phyloP scores from a whole-genome alignment of 1,140 invertebrate genomes.

The Drosophila lowei region DNA sequence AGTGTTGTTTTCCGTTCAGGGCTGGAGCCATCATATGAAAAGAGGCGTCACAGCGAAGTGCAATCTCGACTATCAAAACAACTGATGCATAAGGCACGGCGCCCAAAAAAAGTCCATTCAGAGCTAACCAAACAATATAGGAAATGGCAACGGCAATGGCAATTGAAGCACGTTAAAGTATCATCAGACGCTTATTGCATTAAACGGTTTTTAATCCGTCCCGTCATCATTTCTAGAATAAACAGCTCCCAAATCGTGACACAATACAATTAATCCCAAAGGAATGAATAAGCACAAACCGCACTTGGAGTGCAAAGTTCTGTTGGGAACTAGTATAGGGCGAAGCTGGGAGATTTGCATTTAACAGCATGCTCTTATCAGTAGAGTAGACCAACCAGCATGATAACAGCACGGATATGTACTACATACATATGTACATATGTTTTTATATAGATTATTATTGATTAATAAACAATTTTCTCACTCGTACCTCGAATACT shows the following conservation, averaged over 20 bases:
- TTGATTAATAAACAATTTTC: constrained; percentile 77
- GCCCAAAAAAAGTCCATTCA: constrained; percentile 2
- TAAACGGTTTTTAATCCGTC: too few relatives aligned
- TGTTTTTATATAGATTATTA: constrained; percentile 42
- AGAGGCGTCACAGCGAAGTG: constrained; percentile 22
- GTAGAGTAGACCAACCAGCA: constrained; percentile 28
- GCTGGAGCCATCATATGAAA: too few relatives aligned
- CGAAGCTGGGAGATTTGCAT: constrained; percentile 50
- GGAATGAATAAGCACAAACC: constrained; percentile 38
- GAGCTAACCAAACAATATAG: constrained; percentile 9
- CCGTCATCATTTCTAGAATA: too few relatives aligned
- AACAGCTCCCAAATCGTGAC: constrained; percentile 37
- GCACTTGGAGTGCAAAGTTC: constrained; percentile 53
- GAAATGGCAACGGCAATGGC: too few relatives aligned
- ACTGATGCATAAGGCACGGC: constrained; percentile 2
- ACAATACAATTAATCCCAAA: constrained; percentile 37
- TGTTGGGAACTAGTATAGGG: constrained; percentile 53
- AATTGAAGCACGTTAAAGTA: too few relatives aligned
- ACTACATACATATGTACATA: constrained; percentile 24
- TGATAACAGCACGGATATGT: constrained; percentile 46
- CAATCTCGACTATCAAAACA: constrained; percentile 26
- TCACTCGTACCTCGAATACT: constrained; percentile 38
- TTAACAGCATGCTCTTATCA: constrained; percentile 24
- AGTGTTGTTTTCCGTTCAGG: constrained; percentile 8
- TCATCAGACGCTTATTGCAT: too few relatives aligned